These are phyloP conservation scores for Hylomyscus alleni DNA, from an alignment of 2,797 vertebrate species.

Conservation along the genomic window DNA sequence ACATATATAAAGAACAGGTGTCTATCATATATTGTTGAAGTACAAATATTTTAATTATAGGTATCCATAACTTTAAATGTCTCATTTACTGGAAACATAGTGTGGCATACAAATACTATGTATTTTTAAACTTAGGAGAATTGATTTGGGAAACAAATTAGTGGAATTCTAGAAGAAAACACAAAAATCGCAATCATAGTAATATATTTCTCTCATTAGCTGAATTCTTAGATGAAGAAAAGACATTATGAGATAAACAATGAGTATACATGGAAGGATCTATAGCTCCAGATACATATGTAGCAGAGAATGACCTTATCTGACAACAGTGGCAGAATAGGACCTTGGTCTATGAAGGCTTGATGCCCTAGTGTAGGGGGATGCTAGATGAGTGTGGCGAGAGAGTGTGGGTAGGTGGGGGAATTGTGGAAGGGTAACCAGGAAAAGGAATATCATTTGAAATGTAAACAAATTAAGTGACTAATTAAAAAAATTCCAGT, in stretches of 20 bases:
- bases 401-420: too few species aligned
- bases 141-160: not conserved
- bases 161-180: not conserved
- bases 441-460: too few species aligned
- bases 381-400: too few species aligned
- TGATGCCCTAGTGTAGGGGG: too few species aligned
- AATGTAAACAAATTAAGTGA: too few species aligned
- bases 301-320: too few species aligned
- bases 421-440: too few species aligned
- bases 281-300: too few species aligned
- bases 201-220: not conserved
- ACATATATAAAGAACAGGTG: not conserved
- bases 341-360: too few species aligned
- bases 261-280: too few species aligned
- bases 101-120: not conserved
- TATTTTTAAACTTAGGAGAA: not conserved
- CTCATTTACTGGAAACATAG: not conserved
- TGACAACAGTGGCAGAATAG: too few species aligned
- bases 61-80: not conserved
- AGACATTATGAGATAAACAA: not conserved
- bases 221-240: not conserved
- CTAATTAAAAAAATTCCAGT: too few species aligned
- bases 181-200: not conserved
- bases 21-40: not conserved
- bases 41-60: not conserved